Base-by-base conservation (phyloP, 2,797 vertebrate genomes). In the Sebastes iracundus region DNA sequence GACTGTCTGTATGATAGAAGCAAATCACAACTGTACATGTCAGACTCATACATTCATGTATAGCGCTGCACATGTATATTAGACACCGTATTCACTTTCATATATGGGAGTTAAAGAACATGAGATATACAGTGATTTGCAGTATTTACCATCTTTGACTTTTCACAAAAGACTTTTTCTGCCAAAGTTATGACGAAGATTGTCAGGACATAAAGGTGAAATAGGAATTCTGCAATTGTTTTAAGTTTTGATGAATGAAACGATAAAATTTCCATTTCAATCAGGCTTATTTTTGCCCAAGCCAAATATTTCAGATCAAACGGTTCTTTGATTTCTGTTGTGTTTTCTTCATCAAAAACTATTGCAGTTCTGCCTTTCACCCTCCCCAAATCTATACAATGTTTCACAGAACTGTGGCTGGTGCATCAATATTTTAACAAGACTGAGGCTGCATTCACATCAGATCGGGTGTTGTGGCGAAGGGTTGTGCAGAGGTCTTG, bases 1-100 rank as follows among this genome's bases (percentile, higher is more conserved):
- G 84, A 81, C 22, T 84, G 46, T 79, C 23, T 67, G 46, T 83
- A 61, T 84, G 35, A 49, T 87, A 87, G 81, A 87, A 53, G 8
- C 58, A 60, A 62, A 32, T 68, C 23, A 38, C 25, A 32, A 8
- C 28, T 22, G 23, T 49, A 70, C 59, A 58, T 33, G 38, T 74
- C 49, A 27, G 53, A 33, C 38, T 66, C 32, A 33, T 46, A 22
- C n/a, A 52, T 77, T 67, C 63, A 67, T n/a, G 6, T 38, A 42
- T 69, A 75, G 72, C 27, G 28, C 16, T 72, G 35, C 23, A 33
- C 23, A 56, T n/a, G 23, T 72, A 22, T 65, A 66, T 49, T 49
- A 49, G 59, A 22, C 56, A 53, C 56, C 59, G 3, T 42, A 28
- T 13, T 55, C 6, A 61, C 28, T 58, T 62, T 53, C 4, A 59